phyloP scores from a whole-genome alignment of 2,888 invertebrate species.

The Eilema griseolum region DNA sequence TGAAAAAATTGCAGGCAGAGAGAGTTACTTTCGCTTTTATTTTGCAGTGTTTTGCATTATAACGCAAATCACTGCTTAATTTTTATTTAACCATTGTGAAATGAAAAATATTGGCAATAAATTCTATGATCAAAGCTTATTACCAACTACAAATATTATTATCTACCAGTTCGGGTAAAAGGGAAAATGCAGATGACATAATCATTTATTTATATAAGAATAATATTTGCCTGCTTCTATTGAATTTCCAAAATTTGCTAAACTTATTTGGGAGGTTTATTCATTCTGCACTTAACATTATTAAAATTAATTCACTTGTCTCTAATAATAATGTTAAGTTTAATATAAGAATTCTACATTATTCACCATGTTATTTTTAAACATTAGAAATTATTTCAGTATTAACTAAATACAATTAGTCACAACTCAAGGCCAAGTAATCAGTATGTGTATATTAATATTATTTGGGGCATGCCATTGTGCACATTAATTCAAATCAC shows the following conservation, averaged over 20 bases:
- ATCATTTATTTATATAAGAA: background rate
- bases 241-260: background rate
- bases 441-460: conserved; percentile 24
- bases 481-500: background rate
- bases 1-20: background rate
- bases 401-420: conserved; percentile 40
- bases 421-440: conserved; percentile 37
- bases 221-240: background rate
- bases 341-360: background rate
- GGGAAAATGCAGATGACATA: background rate
- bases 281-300: background rate
- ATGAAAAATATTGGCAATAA: background rate
- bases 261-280: background rate
- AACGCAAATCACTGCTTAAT: background rate
- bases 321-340: background rate
- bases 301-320: background rate
- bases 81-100: background rate
- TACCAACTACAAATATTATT: too few relatives aligned
- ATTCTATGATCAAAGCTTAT: background rate
- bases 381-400: conserved; percentile 47
- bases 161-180: background rate
- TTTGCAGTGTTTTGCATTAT: background rate
- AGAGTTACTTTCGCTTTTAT: background rate
- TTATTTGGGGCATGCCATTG: background rate
- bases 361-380: conserved; percentile 12